phyloP scores from a whole-genome alignment of 2,113 vertebrate species.

The Vombatus ursinus region DNA sequence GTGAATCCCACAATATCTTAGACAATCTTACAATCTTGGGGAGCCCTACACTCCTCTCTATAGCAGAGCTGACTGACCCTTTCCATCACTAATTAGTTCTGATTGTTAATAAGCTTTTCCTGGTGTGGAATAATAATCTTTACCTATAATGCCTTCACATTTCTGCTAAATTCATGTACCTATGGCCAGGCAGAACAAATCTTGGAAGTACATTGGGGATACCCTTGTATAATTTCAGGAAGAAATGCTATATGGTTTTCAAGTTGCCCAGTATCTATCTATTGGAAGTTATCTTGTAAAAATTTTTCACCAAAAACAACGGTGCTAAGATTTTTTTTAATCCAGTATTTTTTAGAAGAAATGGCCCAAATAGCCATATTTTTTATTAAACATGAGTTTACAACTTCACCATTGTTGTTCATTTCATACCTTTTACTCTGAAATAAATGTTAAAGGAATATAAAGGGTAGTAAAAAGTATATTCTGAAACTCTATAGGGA shows the following conservation, averaged over 20 bases:
- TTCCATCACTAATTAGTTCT: not conserved
- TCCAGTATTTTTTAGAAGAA: not conserved
- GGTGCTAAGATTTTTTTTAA: not conserved
- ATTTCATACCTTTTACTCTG: not conserved
- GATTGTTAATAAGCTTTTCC: not conserved
- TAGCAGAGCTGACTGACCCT: not conserved
- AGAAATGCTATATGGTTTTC: not conserved
- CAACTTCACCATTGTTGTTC: not conserved
- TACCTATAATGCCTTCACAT: not conserved
- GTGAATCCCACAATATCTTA: too few relatives aligned
- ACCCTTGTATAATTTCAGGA: not conserved
- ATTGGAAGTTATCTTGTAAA: not conserved
- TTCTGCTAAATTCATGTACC: not conserved
- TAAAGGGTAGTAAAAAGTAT: not conserved
- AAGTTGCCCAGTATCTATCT: not conserved
- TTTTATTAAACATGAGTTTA: not conserved
- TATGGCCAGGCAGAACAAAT: not conserved
- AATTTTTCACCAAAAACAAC: not conserved
- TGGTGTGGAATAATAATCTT: not conserved
- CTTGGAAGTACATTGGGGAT: not conserved
- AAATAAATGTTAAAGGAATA: not conserved
- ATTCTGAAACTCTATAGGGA: not conserved
- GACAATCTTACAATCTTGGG: not conserved
- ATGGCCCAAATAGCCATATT: not conserved
- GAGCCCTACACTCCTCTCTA: not conserved